A percentile compares a stretch with the other conserved stretches of the same genome.
These are phyloP conservation scores for Agriotes lineatus DNA, from an alignment of 2,888 invertebrate species.

Conservation along the genomic window DNA sequence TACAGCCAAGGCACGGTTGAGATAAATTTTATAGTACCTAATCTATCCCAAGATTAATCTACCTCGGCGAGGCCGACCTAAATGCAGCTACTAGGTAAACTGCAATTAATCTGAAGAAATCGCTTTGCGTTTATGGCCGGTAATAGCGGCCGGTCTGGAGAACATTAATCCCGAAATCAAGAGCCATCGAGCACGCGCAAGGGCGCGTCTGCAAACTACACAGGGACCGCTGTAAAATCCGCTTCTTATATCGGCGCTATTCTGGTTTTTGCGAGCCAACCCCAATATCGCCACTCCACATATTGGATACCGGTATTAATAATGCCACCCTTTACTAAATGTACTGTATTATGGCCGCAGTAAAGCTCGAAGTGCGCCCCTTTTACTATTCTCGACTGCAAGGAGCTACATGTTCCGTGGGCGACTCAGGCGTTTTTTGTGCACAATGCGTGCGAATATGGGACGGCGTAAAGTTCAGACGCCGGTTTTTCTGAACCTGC, in stretches of 20 bases:
- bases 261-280: conserved; percentile 34
- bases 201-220: conserved; percentile 34
- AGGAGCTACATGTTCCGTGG: neutral
- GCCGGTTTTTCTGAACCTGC: neutral
- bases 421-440: conserved; percentile 5
- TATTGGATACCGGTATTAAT: conserved; percentile 40
- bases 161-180: too few relatives aligned
- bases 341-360: conserved; percentile 38
- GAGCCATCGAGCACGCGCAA: too few relatives aligned
- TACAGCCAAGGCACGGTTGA: too few relatives aligned
- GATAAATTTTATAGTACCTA: too few relatives aligned
- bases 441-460: conserved; percentile 23
- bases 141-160: too few relatives aligned
- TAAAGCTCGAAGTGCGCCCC: conserved; percentile 30
- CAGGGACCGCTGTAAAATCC: conserved; percentile 32
- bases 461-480: neutral
- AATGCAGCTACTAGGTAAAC: too few relatives aligned
- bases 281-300: conserved; percentile 34
- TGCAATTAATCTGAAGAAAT: too few relatives aligned
- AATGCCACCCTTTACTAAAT: conserved; percentile 39
- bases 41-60: too few relatives aligned
- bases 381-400: conserved; percentile 30
- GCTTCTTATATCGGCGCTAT: conserved; percentile 35
- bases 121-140: too few relatives aligned
- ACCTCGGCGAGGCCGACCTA: too few relatives aligned